phyloP scores from a whole-genome alignment of 2,797 vertebrate species.

The Muraenolepis orangiensis region DNA sequence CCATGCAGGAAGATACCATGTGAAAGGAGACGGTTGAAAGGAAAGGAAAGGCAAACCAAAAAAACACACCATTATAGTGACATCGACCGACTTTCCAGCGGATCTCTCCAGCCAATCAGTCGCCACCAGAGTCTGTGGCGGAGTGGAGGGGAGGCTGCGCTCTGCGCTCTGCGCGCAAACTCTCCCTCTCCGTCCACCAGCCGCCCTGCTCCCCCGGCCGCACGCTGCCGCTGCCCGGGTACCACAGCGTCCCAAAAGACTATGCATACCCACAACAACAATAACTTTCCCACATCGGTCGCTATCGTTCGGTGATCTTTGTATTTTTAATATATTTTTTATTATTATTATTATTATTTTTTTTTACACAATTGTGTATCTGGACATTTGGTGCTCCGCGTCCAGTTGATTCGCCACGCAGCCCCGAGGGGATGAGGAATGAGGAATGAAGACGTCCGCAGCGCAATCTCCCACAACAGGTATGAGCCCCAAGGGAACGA shows the following conservation, averaged over 20 bases:
- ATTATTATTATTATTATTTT: neutral
- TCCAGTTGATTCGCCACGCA: slow-evolving; percentile 40
- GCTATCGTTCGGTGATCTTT: neutral
- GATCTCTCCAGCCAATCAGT: slow-evolving; percentile 43
- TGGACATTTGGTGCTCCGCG: slow-evolving; percentile 23
- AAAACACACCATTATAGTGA: neutral
- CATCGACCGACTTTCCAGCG: neutral
- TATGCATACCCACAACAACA: neutral
- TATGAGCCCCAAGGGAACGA: slow-evolving; percentile 36
- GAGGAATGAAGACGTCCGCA: slow-evolving; percentile 56
- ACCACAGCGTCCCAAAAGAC: neutral
- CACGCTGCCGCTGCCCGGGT: neutral
- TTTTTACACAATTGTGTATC: slow-evolving; percentile 44
- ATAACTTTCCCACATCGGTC: neutral
- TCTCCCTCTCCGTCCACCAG: slow-evolving; percentile 37
- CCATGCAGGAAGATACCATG: neutral
- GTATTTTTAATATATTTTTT: neutral
- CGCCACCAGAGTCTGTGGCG: slow-evolving; percentile 33
- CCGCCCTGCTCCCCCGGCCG: neutral
- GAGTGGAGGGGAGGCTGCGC: slow-evolving; percentile 49
- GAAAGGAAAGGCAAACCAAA: neutral
- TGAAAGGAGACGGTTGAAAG: neutral
- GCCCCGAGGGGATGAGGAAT: slow-evolving; percentile 48
- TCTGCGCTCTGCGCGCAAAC: slow-evolving; percentile 64
- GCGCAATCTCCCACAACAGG: slow-evolving; percentile 56